Percentiles rank a stretch among this genome's conserved stretches.
Conservation (phyloP, 2,113 vertebrate species). For the Brienomyrus longianalis region DNA sequence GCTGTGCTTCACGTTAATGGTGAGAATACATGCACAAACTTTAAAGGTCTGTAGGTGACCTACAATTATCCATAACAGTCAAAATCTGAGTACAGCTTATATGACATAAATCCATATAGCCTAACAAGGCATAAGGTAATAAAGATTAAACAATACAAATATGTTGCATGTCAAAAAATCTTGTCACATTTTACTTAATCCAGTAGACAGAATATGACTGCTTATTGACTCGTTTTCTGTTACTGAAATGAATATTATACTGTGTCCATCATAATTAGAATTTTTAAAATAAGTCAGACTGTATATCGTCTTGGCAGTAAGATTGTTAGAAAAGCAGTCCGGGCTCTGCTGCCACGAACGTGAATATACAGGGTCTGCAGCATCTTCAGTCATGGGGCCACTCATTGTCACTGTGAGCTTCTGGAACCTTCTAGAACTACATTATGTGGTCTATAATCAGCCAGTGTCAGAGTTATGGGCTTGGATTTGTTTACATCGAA, state of each 20-base stretch:
- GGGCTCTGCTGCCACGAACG: background rate
- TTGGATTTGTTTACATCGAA: slow-evolving; percentile 15
- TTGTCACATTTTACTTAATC: background rate
- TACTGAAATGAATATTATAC: background rate
- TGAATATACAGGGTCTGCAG: background rate
- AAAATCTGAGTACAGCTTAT: background rate
- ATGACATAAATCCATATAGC: background rate
- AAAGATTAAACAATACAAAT: background rate
- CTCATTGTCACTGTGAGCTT: background rate
- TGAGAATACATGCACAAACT: background rate
- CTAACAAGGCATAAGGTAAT: background rate
- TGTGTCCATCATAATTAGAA: background rate
- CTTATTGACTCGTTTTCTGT: background rate
- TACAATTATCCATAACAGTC: background rate
- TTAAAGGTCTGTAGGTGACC: background rate
- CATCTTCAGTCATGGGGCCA: background rate
- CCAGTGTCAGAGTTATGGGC: background rate
- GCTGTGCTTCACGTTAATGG: background rate
- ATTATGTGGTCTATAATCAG: background rate
- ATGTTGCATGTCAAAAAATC: background rate
- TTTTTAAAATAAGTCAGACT: background rate
- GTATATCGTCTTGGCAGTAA: background rate
- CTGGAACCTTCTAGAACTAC: background rate
- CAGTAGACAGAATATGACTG: background rate
- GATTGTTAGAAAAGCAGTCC: background rate